These are phyloP conservation scores for Aleiodes leptofemur DNA, from an alignment of 2,888 invertebrate species.

Conservation along the genomic window DNA sequence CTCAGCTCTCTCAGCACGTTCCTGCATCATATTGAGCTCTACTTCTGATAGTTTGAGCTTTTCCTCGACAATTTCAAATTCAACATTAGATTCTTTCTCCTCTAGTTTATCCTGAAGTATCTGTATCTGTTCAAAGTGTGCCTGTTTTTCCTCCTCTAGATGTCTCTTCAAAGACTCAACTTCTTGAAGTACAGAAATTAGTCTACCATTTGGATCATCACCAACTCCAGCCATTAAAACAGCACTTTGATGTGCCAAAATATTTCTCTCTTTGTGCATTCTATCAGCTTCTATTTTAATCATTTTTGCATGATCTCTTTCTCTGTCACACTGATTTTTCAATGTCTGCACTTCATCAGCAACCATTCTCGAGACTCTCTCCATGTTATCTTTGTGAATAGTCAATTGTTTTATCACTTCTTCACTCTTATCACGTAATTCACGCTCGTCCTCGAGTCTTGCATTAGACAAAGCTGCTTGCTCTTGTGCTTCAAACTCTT, in stretches of 20 bases:
- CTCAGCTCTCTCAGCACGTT: conserved; percentile 80
- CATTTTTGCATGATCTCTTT: conserved; percentile 78
- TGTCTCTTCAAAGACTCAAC: conserved; percentile 80
- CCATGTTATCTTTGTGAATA: conserved; percentile 79
- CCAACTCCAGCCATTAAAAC: conserved; percentile 80
- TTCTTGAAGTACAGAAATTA: conserved; percentile 78
- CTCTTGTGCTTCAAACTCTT: conserved; percentile 85
- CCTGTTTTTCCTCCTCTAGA: conserved; percentile 79
- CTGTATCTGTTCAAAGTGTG: conserved; percentile 78
- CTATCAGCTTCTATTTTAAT: conserved; percentile 74
- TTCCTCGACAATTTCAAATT: conserved; percentile 83
- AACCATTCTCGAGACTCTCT: conserved; percentile 81
- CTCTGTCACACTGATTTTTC: conserved; percentile 80
- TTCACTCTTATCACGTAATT: conserved; percentile 64
- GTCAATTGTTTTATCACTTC: conserved; percentile 65
- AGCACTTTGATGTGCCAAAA: conserved; percentile 83
- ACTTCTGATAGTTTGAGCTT: conserved; percentile 82
- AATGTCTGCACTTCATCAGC: conserved; percentile 81
- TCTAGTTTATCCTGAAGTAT: conserved; percentile 81
- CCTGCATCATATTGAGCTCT: conserved; percentile 80
- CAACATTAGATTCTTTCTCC: conserved; percentile 81
- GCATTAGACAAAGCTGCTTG: conserved; percentile 72
- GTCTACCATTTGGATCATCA: conserved; percentile 77
- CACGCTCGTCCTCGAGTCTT: conserved; percentile 78
- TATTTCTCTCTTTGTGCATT: conserved; percentile 80